Conservation (phyloP, 1,140 invertebrate genomes). For the Trinorchestia longiramus region DNA sequence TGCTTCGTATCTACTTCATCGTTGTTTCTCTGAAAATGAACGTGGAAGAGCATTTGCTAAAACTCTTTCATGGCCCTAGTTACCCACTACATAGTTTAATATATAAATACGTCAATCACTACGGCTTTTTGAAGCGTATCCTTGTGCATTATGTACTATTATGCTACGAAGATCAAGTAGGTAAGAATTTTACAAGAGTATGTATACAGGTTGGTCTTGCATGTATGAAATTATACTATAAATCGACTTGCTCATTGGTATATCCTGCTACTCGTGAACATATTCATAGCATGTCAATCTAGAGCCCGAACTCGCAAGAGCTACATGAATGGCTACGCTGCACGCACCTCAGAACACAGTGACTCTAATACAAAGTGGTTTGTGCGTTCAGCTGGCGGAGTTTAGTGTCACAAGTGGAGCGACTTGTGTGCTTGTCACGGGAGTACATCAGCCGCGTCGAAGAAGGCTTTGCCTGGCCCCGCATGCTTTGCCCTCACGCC, state of each 20-base stretch:
- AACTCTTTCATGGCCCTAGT: no score
- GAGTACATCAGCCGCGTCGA: conserved; percentile 73
- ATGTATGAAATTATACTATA: background rate
- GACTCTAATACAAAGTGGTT: background rate
- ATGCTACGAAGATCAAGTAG: no score
- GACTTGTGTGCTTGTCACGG: background rate
- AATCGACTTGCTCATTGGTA: background rate
- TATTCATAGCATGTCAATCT: background rate
- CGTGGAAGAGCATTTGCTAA: no score
- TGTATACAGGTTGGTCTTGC: no score
- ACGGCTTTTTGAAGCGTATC: no score
- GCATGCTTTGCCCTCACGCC: conserved; percentile 73
- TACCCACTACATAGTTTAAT: no score
- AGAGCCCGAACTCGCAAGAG: background rate
- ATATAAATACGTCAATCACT: no score
- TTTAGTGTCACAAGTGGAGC: conserved; percentile 40
- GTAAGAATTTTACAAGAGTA: no score
- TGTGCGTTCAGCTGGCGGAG: background rate
- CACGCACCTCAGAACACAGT: background rate
- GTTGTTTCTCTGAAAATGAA: no score
- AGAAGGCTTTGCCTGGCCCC: conserved; percentile 70
- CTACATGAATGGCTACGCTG: background rate
- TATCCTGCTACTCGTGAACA: background rate
- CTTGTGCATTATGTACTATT: no score
- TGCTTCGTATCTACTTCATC: no score